phyloP scores from a whole-genome alignment of 2,113 vertebrate species.

The Ictalurus furcatus region DNA sequence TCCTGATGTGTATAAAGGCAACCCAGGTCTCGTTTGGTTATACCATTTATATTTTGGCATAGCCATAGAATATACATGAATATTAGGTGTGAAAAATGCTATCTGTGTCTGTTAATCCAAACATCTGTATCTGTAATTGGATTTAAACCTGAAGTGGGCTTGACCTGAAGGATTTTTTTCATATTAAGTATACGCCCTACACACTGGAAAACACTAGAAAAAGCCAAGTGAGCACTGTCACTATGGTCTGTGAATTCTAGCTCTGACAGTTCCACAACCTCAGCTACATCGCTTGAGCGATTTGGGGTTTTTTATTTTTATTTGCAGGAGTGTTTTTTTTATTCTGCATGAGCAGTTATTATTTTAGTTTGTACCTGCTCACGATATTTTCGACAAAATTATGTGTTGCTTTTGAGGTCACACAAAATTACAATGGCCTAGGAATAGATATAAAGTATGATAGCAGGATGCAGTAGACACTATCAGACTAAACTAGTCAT shows the following conservation, averaged over 20 bases:
- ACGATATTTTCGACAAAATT: background rate
- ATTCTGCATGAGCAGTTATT: background rate
- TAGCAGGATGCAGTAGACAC: background rate
- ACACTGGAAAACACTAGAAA: background rate
- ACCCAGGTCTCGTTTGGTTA: background rate
- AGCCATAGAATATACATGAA: background rate
- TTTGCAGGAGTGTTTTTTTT: background rate
- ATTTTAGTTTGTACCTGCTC: background rate
- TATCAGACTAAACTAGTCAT: background rate
- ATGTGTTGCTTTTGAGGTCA: conserved; percentile 38
- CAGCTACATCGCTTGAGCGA: background rate
- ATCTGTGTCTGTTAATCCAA: background rate
- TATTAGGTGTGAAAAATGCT: background rate
- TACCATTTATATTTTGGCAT: background rate
- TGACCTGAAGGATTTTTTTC: background rate
- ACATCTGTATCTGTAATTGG: background rate
- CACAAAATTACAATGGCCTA: conserved; percentile 12
- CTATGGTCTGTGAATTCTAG: background rate
- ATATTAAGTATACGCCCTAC: background rate
- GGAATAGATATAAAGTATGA: conserved; percentile 19
- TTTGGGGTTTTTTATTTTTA: background rate
- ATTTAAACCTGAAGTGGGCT: background rate
- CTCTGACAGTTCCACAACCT: background rate
- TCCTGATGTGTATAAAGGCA: background rate
- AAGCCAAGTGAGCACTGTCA: background rate